phyloP scores from a whole-genome alignment of 1,140 invertebrate genomes.

The Bombus huntii region DNA sequence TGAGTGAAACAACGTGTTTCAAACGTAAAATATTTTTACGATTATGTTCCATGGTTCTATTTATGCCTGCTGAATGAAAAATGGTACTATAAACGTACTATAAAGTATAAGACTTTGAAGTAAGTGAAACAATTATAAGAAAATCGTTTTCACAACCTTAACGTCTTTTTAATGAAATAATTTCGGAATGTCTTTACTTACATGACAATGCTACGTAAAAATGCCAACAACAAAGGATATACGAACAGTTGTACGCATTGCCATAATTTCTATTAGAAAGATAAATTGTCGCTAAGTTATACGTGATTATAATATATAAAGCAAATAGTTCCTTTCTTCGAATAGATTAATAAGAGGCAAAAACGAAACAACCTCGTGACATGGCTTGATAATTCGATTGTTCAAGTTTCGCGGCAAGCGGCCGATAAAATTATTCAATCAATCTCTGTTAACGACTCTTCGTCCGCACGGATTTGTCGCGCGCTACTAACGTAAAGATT shows the following conservation, averaged over 20 bases:
- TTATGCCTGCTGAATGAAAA: background rate
- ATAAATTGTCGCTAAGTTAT: background rate
- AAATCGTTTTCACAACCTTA: too few species aligned
- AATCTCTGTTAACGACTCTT: conserved; percentile 9
- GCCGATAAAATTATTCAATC: conserved; percentile 19
- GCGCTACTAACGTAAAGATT: background rate
- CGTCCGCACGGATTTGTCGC: background rate
- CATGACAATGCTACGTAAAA: background rate
- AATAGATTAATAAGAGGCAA: background rate
- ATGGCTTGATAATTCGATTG: conserved; percentile 10
- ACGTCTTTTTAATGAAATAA: background rate
- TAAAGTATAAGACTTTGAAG: too few species aligned
- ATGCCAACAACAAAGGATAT: background rate
- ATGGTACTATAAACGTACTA: too few species aligned
- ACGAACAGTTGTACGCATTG: background rate
- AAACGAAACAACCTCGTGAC: background rate
- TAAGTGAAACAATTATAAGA: too few species aligned
- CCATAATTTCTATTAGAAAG: background rate
- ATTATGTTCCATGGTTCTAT: background rate
- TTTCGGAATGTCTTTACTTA: background rate
- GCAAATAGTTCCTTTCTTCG: background rate
- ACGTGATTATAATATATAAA: background rate
- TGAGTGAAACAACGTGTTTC: background rate
- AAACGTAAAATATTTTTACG: background rate
- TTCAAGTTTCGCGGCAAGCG: background rate